Percentiles rank a stretch among this genome's conserved stretches.
Conservation (phyloP, 2,888 invertebrate genomes). For the Periphyllus acericola region DNA sequence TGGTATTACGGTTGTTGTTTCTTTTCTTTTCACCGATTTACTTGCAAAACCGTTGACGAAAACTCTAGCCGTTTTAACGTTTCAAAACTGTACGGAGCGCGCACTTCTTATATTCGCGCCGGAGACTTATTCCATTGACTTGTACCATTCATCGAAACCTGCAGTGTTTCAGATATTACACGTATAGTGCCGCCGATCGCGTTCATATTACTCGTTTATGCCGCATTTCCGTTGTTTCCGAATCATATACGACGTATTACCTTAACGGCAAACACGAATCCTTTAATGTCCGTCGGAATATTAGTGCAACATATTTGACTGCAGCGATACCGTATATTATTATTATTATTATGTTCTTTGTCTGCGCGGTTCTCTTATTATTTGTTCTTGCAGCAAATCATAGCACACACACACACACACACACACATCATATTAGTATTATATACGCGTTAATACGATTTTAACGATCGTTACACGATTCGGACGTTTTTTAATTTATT, state of each 20-base stretch:
- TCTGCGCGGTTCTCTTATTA: too few species aligned
- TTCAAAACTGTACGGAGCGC: neutral
- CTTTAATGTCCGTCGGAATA: constrained; percentile 3
- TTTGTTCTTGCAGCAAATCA: neutral
- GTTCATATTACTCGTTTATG: neutral
- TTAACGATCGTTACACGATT: constrained; percentile 26
- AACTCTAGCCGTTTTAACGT: neutral
- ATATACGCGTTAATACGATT: constrained; percentile 35
- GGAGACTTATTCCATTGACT: too few species aligned
- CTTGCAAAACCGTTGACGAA: neutral
- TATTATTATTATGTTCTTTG: neutral
- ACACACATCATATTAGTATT: neutral
- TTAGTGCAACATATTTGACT: neutral
- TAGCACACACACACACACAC: neutral
- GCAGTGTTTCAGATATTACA: neutral
- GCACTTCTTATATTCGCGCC: neutral
- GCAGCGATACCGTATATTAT: neutral
- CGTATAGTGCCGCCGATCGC: neutral
- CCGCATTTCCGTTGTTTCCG: constrained; percentile 5
- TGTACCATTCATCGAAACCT: neutral
- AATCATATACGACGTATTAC: neutral
- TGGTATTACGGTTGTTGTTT: neutral
- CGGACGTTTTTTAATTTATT: neutral
- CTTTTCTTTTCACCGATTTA: neutral
- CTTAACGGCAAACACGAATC: neutral